A percentile compares a stretch with the other conserved stretches of the same genome.
Evolutionary conservation across 2,113 vertebrate species (phyloP).

Genomic region (Hippolais icterina): DNA sequence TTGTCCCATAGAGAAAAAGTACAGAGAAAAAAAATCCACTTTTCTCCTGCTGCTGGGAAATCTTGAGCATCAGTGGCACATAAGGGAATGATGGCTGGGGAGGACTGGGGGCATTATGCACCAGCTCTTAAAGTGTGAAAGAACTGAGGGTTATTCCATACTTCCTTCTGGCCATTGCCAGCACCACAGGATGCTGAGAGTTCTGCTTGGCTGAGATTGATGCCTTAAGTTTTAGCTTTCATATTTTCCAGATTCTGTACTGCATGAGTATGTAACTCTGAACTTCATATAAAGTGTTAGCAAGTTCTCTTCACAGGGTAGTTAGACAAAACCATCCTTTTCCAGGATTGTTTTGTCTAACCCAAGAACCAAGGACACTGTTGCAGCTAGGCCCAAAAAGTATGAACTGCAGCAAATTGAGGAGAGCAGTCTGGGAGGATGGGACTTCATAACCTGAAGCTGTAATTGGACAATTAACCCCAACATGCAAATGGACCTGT

Average conservation of each 20-base stretch:
- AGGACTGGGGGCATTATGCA: too few relatives aligned
- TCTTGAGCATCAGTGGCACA: rapidly evolving
- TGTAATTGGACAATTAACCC: not conserved
- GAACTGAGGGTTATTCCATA: not conserved
- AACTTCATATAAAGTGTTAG: not conserved
- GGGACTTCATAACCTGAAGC: not conserved
- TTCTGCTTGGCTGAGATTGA: not conserved
- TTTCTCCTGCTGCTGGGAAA: not conserved
- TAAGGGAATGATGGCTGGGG: not conserved
- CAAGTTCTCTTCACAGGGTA: not conserved
- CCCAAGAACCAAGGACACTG: not conserved
- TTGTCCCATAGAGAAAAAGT: not conserved
- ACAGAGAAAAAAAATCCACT: not conserved
- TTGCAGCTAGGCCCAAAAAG: not conserved
- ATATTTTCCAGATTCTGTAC: not conserved
- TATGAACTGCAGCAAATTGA: not conserved
- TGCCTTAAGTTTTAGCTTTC: not conserved
- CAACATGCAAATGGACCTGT: not conserved
- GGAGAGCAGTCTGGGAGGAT: not conserved
- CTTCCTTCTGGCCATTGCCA: not conserved
- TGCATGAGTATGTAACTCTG: not conserved
- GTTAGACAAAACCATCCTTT: not conserved
- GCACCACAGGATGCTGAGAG: not conserved
- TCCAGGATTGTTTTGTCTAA: not conserved
- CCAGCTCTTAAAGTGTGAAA: not conserved